Evolutionary conservation across 2,888 invertebrate genomes (phyloP).

Genomic region (Ophion ellenae): DNA sequence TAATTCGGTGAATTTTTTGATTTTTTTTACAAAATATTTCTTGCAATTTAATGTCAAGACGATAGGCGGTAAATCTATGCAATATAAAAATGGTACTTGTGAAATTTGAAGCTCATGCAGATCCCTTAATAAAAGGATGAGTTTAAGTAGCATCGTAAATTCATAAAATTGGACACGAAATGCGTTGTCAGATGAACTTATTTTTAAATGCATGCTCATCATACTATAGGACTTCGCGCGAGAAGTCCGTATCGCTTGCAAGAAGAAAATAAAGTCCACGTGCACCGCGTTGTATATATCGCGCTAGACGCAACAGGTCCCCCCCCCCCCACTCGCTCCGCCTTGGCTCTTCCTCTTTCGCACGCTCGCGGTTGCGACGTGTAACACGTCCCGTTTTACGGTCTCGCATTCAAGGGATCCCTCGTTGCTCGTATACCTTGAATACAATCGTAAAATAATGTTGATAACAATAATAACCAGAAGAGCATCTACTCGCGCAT

Average conservation of each 20-base stretch:
- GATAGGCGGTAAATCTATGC: too few relatives aligned
- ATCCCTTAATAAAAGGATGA: not conserved
- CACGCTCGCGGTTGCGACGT: not conserved
- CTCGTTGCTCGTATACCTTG: not conserved
- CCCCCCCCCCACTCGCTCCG: not conserved
- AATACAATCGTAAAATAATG: not conserved
- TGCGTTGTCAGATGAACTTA: not conserved
- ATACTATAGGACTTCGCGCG: not conserved
- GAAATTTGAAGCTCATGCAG: not conserved
- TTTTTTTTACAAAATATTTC: too few relatives aligned
- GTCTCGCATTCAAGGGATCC: slow-evolving; percentile 13
- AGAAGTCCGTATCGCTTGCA: not conserved
- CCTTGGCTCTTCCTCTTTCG: not conserved
- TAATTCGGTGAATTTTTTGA: too few relatives aligned
- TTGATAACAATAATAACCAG: not conserved
- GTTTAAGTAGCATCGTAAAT: not conserved
- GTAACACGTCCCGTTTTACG: slow-evolving; percentile 26
- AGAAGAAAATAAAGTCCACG: slow-evolving; percentile 17
- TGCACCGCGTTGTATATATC: slow-evolving; percentile 10
- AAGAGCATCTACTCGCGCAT: not conserved
- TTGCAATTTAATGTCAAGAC: too few relatives aligned
- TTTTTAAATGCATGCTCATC: not conserved
- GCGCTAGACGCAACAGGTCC: slow-evolving; percentile 53
- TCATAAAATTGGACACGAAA: not conserved
- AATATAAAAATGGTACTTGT: not conserved